Base-by-base conservation (phyloP, 2,113 vertebrate genomes). In the Macrotis lagotis region DNA sequence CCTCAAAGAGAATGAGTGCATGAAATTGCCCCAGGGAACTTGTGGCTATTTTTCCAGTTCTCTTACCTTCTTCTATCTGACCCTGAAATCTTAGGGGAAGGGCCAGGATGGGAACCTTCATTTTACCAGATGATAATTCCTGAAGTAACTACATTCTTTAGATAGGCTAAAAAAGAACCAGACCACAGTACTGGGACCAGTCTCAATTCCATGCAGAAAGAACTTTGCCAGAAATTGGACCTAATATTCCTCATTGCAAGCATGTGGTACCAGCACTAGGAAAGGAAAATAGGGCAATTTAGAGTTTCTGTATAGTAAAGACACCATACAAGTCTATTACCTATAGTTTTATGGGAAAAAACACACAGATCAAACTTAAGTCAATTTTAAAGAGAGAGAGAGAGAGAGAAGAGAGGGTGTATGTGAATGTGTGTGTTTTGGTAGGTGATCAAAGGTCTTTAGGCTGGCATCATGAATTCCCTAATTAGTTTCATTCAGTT, bases 141-240 rank as follows among this genome's bases (percentile, higher is more conserved):
- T 94, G 92, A 95, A 95, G 89, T 89, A 93, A 22, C 94, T 91
- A 48, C 93, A 92, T 97, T 97, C 91, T 92, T 98, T 51, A n/a
- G 53, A 88, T 83, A 49, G 49, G 26, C 49, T 95, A 55, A 92
- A 89, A 88, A 95, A 90, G 90, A 92, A 91, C 44, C 90, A 83
- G 88, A 92, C 37, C 53, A 88, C 11, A 88, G 53, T 52, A 48
- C 44, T 50, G 49, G 50, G 53, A 44, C 50, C 50, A 51, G 8
- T 44, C 4, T 0, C 50, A 37, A 90, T 66, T 74, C 37, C 31
- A 44, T 11, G 74, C 48, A 14, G 4, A 14, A 22, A 44, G 22
- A 92, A 22, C 24, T 37, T 16, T 8, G 59, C 16, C 48, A 48
- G 37, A 51, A 95, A 53, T 37, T 83, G 31, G n/a, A 44, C 14